Evolutionary conservation across 2,113 vertebrate species (phyloP).

Genomic region (Paedocypris sp.): DNA sequence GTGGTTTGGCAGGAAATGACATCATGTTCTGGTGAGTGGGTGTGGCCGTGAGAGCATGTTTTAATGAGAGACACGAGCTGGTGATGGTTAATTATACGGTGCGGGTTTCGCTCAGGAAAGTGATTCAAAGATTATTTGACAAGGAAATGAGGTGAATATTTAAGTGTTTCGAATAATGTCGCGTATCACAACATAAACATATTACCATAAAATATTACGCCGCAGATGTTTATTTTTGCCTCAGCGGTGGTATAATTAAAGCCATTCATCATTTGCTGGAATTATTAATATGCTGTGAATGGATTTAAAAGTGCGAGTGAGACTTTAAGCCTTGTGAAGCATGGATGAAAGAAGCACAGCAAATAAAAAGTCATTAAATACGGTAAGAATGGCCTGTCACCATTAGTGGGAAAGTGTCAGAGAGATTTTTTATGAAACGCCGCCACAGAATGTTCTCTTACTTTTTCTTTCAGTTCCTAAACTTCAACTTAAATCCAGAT

Average conservation of each 20-base stretch:
- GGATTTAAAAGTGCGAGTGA: slow-evolving; percentile 5
- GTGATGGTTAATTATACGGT: not conserved
- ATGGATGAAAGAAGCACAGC: not conserved
- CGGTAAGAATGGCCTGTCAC: slow-evolving; percentile 17
- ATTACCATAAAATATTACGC: not conserved
- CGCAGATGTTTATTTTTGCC: not conserved
- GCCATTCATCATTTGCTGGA: not conserved
- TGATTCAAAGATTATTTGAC: not conserved
- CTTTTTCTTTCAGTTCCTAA: too few relatives aligned
- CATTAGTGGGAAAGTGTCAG: slow-evolving; percentile 27
- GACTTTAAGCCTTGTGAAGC: not conserved
- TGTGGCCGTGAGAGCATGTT: not conserved
- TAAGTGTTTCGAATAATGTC: not conserved
- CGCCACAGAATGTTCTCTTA: too few relatives aligned
- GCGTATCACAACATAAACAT: not conserved
- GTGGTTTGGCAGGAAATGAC: slow-evolving; percentile 10
- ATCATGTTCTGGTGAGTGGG: not conserved
- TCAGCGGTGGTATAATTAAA: slow-evolving; percentile 5
- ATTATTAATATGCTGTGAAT: not conserved
- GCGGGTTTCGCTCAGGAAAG: not conserved
- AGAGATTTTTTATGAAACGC: slow-evolving; percentile 30
- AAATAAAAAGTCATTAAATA: not conserved
- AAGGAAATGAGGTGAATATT: not conserved
- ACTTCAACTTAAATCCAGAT: too few relatives aligned
- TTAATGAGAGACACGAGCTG: not conserved